Percentiles rank a stretch among this genome's conserved stretches.
Evolutionary conservation across 2,113 vertebrate genomes (phyloP).

Genomic region (Boleophthalmus pectinirostris): DNA sequence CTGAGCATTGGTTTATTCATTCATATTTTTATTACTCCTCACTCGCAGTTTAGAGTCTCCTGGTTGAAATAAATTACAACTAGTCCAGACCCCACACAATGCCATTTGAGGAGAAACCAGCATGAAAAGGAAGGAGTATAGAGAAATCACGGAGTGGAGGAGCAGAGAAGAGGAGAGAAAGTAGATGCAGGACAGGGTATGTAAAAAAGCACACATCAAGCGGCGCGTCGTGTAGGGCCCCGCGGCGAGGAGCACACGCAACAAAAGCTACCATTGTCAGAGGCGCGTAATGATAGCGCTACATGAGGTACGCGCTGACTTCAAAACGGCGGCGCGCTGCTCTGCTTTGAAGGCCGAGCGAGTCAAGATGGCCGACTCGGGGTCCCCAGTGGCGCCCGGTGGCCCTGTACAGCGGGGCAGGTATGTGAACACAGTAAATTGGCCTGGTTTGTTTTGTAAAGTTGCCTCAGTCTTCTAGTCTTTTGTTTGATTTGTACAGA

Average conservation of each 20-base stretch:
- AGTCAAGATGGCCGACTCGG: conserved; percentile 56
- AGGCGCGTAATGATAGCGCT: conserved; percentile 83
- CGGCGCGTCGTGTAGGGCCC: conserved; percentile 75
- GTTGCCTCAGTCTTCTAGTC: conserved; percentile 35
- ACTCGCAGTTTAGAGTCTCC: conserved; percentile 18
- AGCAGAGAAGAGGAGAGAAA: conserved; percentile 12
- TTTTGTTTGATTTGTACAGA: conserved; percentile 50
- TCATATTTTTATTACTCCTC: not conserved
- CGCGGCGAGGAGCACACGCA: conserved; percentile 76
- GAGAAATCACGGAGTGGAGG: conserved; percentile 40
- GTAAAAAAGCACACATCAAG: conserved; percentile 82
- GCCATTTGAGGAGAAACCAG: not conserved
- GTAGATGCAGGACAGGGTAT: conserved; percentile 67
- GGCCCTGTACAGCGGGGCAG: conserved; percentile 56
- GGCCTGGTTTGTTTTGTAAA: conserved; percentile 54
- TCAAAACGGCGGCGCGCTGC: conserved; percentile 70
- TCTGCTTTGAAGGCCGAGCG: conserved; percentile 72
- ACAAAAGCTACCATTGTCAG: conserved; percentile 80
- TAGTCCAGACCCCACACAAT: conserved; percentile 46
- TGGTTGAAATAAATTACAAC: not conserved
- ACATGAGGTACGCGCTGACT: conserved; percentile 78
- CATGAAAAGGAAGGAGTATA: not conserved
- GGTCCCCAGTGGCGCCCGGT: conserved; percentile 68
- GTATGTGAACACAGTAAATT: conserved; percentile 73
- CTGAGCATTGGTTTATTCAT: not conserved